Conservation (phyloP, 2,113 vertebrate species). For the Elephas maximus region DNA sequence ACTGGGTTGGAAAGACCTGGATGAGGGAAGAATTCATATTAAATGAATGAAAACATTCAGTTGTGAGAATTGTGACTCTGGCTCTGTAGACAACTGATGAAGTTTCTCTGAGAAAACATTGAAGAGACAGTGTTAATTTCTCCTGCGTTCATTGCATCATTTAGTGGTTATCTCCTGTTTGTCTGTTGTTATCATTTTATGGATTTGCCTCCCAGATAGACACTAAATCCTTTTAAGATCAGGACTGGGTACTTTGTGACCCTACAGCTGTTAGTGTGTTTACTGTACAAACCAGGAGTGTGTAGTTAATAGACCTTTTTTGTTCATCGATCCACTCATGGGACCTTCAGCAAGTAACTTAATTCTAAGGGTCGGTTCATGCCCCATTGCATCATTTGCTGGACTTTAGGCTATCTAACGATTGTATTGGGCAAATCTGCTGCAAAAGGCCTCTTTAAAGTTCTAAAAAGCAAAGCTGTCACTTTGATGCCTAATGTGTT, state of each 20-base stretch:
- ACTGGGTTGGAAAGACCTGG: not conserved
- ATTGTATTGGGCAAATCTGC: too few relatives aligned
- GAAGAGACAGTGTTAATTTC: not conserved
- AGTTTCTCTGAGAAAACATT: not conserved
- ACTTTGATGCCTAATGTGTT: not conserved
- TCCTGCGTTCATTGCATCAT: fast-evolving
- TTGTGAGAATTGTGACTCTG: not conserved
- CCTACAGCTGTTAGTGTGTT: not conserved
- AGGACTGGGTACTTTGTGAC: not conserved
- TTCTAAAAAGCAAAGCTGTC: not conserved
- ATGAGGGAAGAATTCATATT: not conserved
- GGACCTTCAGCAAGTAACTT: not conserved
- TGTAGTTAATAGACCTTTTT: not conserved
- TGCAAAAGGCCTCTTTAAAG: too few relatives aligned
- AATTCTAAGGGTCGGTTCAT: not conserved
- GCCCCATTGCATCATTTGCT: not conserved
- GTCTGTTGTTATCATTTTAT: not conserved
- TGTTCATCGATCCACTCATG: not conserved
- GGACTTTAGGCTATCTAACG: not conserved
- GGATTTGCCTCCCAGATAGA: not conserved
- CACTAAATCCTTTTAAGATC: not conserved
- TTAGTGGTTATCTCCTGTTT: not conserved
- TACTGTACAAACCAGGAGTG: not conserved
- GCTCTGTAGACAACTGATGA: not conserved
- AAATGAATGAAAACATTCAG: not conserved